phyloP scores from a whole-genome alignment of 2,888 invertebrate genomes.

The Melieria picta region DNA sequence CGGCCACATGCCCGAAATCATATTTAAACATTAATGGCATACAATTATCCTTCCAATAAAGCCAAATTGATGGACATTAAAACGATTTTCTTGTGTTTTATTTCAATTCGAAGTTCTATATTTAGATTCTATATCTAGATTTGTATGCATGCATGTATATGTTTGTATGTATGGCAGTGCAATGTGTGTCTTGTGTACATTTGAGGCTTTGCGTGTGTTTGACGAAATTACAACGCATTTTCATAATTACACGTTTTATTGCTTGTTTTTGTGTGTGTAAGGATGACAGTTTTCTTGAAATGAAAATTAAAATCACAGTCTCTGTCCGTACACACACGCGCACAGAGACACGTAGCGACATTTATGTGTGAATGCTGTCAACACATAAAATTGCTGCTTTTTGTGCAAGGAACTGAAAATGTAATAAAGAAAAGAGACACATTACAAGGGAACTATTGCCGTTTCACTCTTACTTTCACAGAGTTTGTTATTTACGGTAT shows the following conservation, averaged over 20 bases:
- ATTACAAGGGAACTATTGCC: too few relatives aligned
- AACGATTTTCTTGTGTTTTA: too few relatives aligned
- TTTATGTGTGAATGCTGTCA: slow-evolving; percentile 38
- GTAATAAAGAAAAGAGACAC: slow-evolving; percentile 20
- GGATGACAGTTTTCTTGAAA: not conserved
- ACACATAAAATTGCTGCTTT: slow-evolving; percentile 3
- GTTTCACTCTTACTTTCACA: too few relatives aligned
- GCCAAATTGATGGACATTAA: too few relatives aligned
- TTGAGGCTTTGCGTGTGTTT: slow-evolving; percentile 9
- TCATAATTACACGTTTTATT: slow-evolving; percentile 32
- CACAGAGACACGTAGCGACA: slow-evolving; percentile 34
- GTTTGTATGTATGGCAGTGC: not conserved
- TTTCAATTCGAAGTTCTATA: too few relatives aligned
- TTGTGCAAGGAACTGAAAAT: slow-evolving; percentile 8
- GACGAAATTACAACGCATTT: slow-evolving; percentile 24
- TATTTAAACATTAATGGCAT: too few relatives aligned
- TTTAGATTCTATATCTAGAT: too few relatives aligned
- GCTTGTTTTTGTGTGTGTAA: slow-evolving; percentile 11
- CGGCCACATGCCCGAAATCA: too few relatives aligned
- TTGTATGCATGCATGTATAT: not conserved
- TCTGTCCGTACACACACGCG: not conserved
- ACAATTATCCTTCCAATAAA: too few relatives aligned
- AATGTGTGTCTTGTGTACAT: not conserved
- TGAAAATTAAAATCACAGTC: slow-evolving; percentile 10
- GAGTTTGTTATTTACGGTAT: too few relatives aligned